Evolutionary conservation across 1,140 invertebrate species (phyloP).

Genomic region (Sarcophaga peregrina): DNA sequence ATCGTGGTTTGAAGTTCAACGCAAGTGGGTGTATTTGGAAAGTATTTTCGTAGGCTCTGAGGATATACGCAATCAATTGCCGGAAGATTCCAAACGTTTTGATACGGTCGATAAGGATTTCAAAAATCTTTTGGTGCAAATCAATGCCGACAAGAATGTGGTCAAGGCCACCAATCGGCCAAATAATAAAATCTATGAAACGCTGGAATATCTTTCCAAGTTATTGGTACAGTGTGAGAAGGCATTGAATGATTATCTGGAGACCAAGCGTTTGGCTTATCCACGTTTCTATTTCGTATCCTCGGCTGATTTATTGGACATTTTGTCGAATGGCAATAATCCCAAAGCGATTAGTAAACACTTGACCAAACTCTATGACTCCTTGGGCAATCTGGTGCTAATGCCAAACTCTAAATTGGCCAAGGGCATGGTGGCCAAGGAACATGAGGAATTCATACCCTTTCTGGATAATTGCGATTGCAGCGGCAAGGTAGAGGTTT

Average conservation of each 20-base stretch:
- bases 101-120: slow-evolving; percentile 89
- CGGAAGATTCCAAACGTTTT: slow-evolving; percentile 91
- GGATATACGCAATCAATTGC: slow-evolving; percentile 91
- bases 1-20: slow-evolving; percentile 92
- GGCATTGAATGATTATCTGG: slow-evolving; percentile 92
- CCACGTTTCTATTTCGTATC: slow-evolving; percentile 97
- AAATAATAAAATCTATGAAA: slow-evolving; percentile 76
- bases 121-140: slow-evolving; percentile 70
- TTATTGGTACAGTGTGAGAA: slow-evolving; percentile 90
- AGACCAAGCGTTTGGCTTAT: slow-evolving; percentile 93
- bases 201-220: slow-evolving; percentile 80
- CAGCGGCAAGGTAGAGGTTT: slow-evolving; percentile 89
- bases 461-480: slow-evolving; percentile 84
- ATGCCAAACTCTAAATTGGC: slow-evolving; percentile 68
- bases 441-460: slow-evolving; percentile 79
- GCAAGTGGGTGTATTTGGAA: slow-evolving; percentile 94
- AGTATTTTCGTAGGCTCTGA: slow-evolving; percentile 96
- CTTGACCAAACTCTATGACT: slow-evolving; percentile 93
- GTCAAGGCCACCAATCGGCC: slow-evolving; percentile 85
- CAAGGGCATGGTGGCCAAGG: slow-evolving; percentile 86
- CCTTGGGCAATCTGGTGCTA: slow-evolving; percentile 86
- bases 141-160: slow-evolving; percentile 78
- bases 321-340: slow-evolving; percentile 94
- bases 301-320: slow-evolving; percentile 91
- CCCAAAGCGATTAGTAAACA: slow-evolving; percentile 85